Evolutionary conservation across 1,140 invertebrate species (phyloP), one percentile per base, ranked within the genome.

Genomic region (Chlorops oryzae): DNA sequence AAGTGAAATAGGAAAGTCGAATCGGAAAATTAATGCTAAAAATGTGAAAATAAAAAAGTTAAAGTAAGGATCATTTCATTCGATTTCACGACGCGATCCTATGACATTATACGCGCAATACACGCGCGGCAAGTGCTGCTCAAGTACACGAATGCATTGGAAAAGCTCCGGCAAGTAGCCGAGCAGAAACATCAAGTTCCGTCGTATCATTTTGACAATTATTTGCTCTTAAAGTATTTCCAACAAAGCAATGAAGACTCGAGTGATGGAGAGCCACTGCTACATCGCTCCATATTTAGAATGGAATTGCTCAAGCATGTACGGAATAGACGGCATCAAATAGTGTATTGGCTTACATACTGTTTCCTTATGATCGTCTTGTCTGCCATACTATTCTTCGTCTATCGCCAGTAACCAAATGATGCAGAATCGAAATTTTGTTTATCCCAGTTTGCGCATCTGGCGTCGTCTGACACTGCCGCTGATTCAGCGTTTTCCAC

Each of bases 381-480:
- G 6, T 50, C 59, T 21, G 61, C 61, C 21, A 48, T 70, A 0
- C 66, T 61, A 38, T 56, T 70, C 3, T 65, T 55, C 18, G 63
- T 63, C 5, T 69, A 70, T 47, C 61, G 63, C 0, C 60, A 67
- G n/a, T 40, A 25, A 35, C 18, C 20, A 15, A 44, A n/a, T 17
- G 64, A 67, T 6, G 15, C n/a, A 25, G 27, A 25, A n/a, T 40
- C 39, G 25, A 15, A 17, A 15, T 47, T 70, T 77, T 24, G 73
- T 76, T 18, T 77, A 78, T 64, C 76, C 76, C n/a, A 71, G 75
- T 4, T 73, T 78, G 63, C 74, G 74, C 23, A 61, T 77, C 39
- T 64, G 77, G 59, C 62, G 76, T 2, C 69, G 65, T 23, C 61
- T 78, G 54, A 74, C 74, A 23, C 69, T 78, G 57, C 76, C 76